Evolutionary conservation across 2,888 invertebrate genomes (phyloP), one percentile per base, ranked within the genome.

Genomic region (Erynnis tages): DNA sequence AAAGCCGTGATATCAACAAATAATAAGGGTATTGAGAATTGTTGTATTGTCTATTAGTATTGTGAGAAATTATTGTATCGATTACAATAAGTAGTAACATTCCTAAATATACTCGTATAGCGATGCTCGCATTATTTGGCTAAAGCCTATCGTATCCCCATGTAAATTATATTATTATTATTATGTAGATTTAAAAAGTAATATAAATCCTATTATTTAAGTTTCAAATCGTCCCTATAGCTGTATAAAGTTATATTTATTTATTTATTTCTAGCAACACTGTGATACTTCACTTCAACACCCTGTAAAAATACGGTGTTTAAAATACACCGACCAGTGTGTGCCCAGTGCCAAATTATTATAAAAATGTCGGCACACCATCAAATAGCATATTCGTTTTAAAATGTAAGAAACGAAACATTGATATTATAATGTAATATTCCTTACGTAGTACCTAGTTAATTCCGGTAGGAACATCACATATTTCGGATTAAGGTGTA

Each of bases 241-340:
- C 69, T 84, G 82, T 83, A 82, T 69, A 83, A 76, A 79, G 68
- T 64, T 69, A 60, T 77, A 79, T 78, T 79, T 79, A 80, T 78
- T 82, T 80, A 82, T 82, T 83, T 81, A 79, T 76, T 75, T 71
- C 67, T 76, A 75, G 69, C 73, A 71, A 71, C n/a, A n/a, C 85
- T 85, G 84, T 84, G 83, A 84, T 83, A 83, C 67, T 68, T 48
- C 47, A 46, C 29, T 40, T 16, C 23, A 21, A 14, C 30, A 48
- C 29, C 23, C 14, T 11, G 13, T 10, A 16, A 17, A 13, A 25
- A 38, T n/a, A 10, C 17, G 14, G n/a, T n/a, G n/a, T n/a, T n/a
- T n/a, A n/a, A n/a, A n/a, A n/a, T n/a, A n/a, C n/a, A n/a, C 21
- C 30, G 7, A 21, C 16, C 29, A 13, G 25, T 19, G 17, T 2